A percentile compares a stretch with the other conserved stretches of the same genome.
Conservation (phyloP, 1,140 invertebrate species). For the Aphaenogaster floridana region DNA sequence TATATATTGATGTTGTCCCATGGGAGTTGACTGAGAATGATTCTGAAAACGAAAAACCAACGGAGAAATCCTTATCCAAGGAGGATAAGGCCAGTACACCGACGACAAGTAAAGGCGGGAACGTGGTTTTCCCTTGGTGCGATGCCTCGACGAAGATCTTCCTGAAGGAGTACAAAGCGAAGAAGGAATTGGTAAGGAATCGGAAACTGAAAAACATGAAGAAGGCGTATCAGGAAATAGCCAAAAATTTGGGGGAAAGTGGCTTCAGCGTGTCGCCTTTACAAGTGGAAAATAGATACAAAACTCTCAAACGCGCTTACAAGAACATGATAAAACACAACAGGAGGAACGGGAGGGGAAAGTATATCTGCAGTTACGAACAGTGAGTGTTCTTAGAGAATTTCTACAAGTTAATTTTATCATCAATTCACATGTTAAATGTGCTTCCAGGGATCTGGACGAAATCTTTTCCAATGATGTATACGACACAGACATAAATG, state of each 20-base stretch:
- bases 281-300: constrained; percentile 51
- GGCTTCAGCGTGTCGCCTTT: constrained; percentile 29
- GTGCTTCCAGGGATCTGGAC: constrained; percentile 14
- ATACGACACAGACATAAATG: constrained; percentile 7
- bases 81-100: not conserved
- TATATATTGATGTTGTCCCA: constrained; percentile 32
- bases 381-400: constrained; percentile 12
- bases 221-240: constrained; percentile 39
- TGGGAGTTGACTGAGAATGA: constrained; percentile 23
- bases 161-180: constrained; percentile 30
- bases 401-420: not conserved
- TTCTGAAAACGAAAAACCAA: not conserved
- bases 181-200: constrained; percentile 37
- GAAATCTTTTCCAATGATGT: constrained; percentile 38
- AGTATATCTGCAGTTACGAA: constrained; percentile 51
- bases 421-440: not conserved
- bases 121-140: constrained; percentile 44
- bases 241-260: constrained; percentile 7
- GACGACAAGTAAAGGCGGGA: constrained; percentile 35
- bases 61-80: not conserved
- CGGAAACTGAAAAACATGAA: constrained; percentile 52
- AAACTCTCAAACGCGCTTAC: constrained; percentile 49
- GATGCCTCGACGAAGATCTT: constrained; percentile 48
- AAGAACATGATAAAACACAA: constrained; percentile 58
- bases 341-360: constrained; percentile 40